Base-by-base conservation (phyloP, 1,140 invertebrate species). In the Ceratitis capitata region DNA sequence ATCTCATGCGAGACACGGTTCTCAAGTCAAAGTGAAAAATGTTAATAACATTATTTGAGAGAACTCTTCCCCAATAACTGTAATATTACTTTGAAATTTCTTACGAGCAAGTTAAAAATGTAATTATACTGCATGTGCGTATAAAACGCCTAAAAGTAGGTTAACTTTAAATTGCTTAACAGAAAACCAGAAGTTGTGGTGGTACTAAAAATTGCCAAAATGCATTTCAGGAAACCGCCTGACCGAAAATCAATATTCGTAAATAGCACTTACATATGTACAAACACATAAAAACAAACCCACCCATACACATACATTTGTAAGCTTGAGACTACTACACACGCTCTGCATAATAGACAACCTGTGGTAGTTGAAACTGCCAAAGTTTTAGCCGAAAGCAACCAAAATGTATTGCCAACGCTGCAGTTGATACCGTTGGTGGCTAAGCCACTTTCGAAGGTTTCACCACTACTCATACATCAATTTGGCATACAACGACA, bases 291-390 rank as follows among this genome's bases (percentile, higher is more conserved):
- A 2, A 45, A 42, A 42, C n/a, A 26, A 2, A 78, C 7, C 16
- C 3, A 42, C 61, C 0, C 6, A 39, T 39, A 69, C n/a, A 39
- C 26, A 10, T 12, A 69, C 16, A 56, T 56, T 5, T 9, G n/a
- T 19, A 56, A 19, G 5, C n/a, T 56, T 56, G 19, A 56, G 19
- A 29, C 56, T 61, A 23, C n/a, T 29, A 26, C 58, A 64, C 14
- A n/a, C 69, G 45, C 69, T 78, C 26, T 78, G 35, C 7, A 16
- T 78, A 78, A 78, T 78, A 78, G 69, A 78, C 39, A 78, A 78
- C 42, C 69, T 78, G 69, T 78, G 69, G 69, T 78, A 45, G 45
- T 78, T 39, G 23, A 45, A 78, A 78, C 69, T 78, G 69, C 69
- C 69, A 78, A 78, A 78, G 39, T 78, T 78, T 47, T 47, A 78